Base-by-base conservation (phyloP, 2,113 vertebrate genomes). In the Labeo rohita region DNA sequence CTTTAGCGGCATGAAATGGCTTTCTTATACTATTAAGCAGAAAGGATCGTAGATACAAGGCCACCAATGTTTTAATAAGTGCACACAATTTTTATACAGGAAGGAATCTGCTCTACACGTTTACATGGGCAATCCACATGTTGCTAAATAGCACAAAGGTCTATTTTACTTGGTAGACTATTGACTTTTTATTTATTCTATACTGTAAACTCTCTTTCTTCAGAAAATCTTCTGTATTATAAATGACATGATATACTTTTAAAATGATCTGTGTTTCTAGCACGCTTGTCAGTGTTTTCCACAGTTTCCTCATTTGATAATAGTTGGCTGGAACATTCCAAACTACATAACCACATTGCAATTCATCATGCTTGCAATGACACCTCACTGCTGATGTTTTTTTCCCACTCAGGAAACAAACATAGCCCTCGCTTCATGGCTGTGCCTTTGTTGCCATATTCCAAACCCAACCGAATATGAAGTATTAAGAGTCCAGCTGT, bases 401-500 rank as follows among this genome's bases (percentile, higher is more conserved):
- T 87, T 73, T 36, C 63, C 76, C 63, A 70, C 75, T 87, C 76
- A 84, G 84, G 73, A 79, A 90, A 80, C 80, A 82, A 76, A 83
- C n/a, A 54, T 73, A 34, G 12, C 70, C 21, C 72, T 87, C 63
- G 15, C 45, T 66, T 77, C 65, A 80, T 18, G 63, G 80, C 61
- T 21, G 39, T 80, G 61, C 61, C 74, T 80, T 85, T 49, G 80
- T 81, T 72, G 63, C 61, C 28, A 12, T 83, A 56, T 80, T 87
- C 56, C 34, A 66, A 50, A 73, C 50, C 50, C 80, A 52, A 80
- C 84, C 23, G 83, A 89, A 90, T 83, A 75, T 73, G 28, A 76
- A 76, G 77, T 66, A 87, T 84, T 87, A 77, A 39, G 84, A 83
- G 47, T 50, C 45, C 90, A 43, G 73, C 76, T 90, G 81, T 79